Percentiles rank a stretch among this genome's conserved stretches.
These are phyloP conservation scores for Standfussiana lucernea DNA, from an alignment of 2,888 invertebrate genomes.

Conservation along the genomic window DNA sequence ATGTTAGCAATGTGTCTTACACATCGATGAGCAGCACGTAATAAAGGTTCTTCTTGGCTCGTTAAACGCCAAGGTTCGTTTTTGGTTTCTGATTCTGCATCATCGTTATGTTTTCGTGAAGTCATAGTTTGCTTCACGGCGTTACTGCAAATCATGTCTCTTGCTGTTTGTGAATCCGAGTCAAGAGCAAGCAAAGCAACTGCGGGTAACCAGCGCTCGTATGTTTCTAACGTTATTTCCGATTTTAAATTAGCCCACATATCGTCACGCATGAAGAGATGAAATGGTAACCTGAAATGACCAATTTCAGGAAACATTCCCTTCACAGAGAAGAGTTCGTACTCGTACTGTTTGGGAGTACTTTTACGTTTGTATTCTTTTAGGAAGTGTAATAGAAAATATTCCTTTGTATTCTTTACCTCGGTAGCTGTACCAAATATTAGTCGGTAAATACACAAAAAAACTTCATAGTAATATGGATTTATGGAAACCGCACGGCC, in stretches of 20 bases:
- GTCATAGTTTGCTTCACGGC: constrained; percentile 90
- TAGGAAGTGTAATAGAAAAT: constrained; percentile 85
- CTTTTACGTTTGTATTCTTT: constrained; percentile 85
- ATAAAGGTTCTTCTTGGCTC: constrained; percentile 84
- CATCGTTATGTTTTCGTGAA: constrained; percentile 79
- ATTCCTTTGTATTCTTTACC: constrained; percentile 82
- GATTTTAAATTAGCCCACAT: constrained; percentile 89
- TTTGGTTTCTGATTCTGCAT: constrained; percentile 74
- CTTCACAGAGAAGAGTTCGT: constrained; percentile 87
- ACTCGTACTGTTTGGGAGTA: constrained; percentile 87
- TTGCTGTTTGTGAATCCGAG: constrained; percentile 85
- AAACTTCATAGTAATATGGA: constrained; percentile 88
- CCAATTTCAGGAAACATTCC: constrained; percentile 89
- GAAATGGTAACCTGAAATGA: constrained; percentile 87
- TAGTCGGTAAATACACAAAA: constrained; percentile 84
- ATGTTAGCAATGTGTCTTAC: constrained; percentile 88
- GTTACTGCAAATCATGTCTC: constrained; percentile 89
- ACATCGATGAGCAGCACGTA: constrained; percentile 87
- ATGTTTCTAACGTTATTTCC: constrained; percentile 88
- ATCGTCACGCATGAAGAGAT: constrained; percentile 87
- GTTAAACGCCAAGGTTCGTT: constrained; percentile 86
- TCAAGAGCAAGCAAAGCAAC: constrained; percentile 84
- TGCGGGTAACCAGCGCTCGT: constrained; percentile 87
- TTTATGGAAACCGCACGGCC: constrained; percentile 85
- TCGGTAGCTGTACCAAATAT: constrained; percentile 79